phyloP scores from a whole-genome alignment of 2,113 vertebrate species.

The Guaruba guarouba region DNA sequence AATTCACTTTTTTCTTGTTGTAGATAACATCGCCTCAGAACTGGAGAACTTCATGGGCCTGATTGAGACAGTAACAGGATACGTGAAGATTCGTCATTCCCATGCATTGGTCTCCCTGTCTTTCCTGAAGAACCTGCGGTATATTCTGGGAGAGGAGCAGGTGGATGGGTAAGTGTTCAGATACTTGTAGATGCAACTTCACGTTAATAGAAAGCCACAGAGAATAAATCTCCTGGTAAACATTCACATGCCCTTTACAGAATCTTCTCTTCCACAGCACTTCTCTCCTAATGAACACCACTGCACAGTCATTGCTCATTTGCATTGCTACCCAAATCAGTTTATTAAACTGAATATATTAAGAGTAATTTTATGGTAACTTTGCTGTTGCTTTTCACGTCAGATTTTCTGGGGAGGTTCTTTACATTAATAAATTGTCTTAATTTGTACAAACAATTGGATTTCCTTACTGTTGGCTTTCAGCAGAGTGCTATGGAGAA shows the following conservation, averaged over 20 bases:
- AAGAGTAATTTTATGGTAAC: background rate
- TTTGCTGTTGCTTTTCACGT: background rate
- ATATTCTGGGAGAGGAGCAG: slow-evolving; percentile 91
- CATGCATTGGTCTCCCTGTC: slow-evolving; percentile 92
- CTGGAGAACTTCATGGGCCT: slow-evolving; percentile 97
- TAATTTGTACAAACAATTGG: background rate
- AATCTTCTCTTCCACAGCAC: background rate
- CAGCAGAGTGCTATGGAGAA: background rate
- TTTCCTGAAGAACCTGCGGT: slow-evolving; percentile 92
- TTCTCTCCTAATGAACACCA: background rate
- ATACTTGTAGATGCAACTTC: background rate
- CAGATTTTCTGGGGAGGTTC: background rate
- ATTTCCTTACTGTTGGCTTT: background rate
- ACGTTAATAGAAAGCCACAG: background rate
- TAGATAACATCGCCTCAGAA: slow-evolving; percentile 95
- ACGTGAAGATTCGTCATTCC: slow-evolving; percentile 94
- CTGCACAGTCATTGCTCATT: background rate
- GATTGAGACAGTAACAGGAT: slow-evolving; percentile 94
- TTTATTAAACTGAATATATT: background rate
- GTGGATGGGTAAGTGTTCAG: slow-evolving; percentile 82
- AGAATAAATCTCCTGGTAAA: background rate
- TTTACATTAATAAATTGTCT: background rate
- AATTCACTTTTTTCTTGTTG: background rate
- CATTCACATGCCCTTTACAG: background rate
- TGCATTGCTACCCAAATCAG: background rate